Conservation (phyloP, 2,113 vertebrate genomes). For the Chloebia gouldiae region DNA sequence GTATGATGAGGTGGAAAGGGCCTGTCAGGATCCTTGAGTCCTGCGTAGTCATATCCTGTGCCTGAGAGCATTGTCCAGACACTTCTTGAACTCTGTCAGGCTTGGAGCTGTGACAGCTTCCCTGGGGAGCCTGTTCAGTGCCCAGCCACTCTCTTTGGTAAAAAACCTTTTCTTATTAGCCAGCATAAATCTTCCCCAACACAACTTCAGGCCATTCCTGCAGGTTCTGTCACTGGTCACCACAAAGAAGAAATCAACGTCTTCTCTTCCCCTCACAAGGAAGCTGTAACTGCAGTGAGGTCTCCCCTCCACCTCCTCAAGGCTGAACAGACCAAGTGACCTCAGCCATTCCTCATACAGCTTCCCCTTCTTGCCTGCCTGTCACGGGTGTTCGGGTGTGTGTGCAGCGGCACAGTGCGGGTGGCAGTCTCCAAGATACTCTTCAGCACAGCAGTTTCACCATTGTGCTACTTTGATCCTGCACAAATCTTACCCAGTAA, state of each 20-base stretch:
- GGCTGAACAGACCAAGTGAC: neutral
- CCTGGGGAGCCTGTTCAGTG: neutral
- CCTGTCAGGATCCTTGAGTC: neutral
- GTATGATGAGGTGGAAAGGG: neutral
- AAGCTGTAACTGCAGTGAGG: neutral
- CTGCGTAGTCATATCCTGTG: neutral
- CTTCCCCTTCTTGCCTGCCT: neutral
- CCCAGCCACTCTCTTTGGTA: neutral
- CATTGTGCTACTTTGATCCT: neutral
- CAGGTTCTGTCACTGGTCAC: neutral
- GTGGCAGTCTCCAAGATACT: neutral
- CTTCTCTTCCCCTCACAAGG: neutral
- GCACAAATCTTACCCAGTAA: neutral
- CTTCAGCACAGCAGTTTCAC: slow-evolving; percentile 17
- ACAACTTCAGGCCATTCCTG: neutral
- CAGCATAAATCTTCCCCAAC: neutral
- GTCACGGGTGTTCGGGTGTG: accelerated
- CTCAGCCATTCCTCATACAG: neutral
- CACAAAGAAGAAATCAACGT: neutral
- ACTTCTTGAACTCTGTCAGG: neutral
- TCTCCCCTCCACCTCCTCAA: neutral
- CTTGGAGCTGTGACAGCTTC: neutral
- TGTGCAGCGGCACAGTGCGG: neutral
- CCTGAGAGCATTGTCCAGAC: neutral
- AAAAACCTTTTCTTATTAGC: neutral